Percentiles rank a stretch among this genome's conserved stretches.
Conservation (phyloP, 2,888 invertebrate genomes). For the Metalampra italica region DNA sequence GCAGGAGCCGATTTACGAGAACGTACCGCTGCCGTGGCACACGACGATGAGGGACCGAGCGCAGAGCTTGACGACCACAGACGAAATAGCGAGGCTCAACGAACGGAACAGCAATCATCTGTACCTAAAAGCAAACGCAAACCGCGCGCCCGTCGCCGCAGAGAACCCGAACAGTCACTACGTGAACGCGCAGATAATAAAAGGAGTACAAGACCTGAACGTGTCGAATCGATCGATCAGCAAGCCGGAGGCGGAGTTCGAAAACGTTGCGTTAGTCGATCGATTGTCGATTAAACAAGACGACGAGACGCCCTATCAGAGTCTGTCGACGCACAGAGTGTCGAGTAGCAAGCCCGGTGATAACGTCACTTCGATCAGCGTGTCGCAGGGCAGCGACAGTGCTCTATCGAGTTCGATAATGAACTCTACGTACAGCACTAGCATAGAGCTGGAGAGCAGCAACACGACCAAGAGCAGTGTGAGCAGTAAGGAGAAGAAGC, state of each 20-base stretch:
- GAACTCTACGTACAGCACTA: conserved; percentile 52
- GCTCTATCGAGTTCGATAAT: conserved; percentile 45
- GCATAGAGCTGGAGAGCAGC: conserved; percentile 41
- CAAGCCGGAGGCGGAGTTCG: conserved; percentile 40
- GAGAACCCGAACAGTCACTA: conserved; percentile 56
- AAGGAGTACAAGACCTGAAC: conserved; percentile 55
- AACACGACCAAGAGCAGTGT: conserved; percentile 39
- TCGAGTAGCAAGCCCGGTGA: conserved; percentile 57
- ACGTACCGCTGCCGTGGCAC: conserved; percentile 86
- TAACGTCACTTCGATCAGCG: conserved; percentile 62
- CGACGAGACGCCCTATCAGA: conserved; percentile 70
- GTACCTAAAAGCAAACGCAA: conserved; percentile 33
- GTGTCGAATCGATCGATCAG: conserved; percentile 40
- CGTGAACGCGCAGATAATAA: conserved; percentile 68
- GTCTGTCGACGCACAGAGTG: conserved; percentile 58
- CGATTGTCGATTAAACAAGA: conserved; percentile 48
- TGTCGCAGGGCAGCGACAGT: conserved; percentile 39
- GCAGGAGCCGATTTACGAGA: conserved; percentile 89
- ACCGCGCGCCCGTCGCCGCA: conserved; percentile 29
- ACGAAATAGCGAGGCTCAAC: conserved; percentile 75
- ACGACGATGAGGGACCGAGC: conserved; percentile 74
- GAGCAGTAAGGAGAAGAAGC: conserved; percentile 78
- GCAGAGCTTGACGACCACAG: conserved; percentile 85
- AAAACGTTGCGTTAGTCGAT: conserved; percentile 50
- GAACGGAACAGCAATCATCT: conserved; percentile 63